Conservation (phyloP, 2,888 invertebrate genomes). For the Diplolepis rosae region DNA sequence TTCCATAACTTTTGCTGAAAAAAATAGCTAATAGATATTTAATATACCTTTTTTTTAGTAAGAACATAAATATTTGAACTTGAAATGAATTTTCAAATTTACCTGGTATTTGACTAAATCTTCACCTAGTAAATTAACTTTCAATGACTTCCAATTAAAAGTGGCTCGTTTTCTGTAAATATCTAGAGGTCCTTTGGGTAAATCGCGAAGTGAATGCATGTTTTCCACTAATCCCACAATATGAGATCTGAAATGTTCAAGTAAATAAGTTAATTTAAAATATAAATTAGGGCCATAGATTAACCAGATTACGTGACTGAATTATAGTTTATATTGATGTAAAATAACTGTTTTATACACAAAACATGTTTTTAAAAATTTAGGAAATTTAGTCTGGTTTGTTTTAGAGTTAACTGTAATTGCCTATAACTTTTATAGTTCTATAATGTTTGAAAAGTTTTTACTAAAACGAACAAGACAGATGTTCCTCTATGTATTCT, state of each 20-base stretch:
- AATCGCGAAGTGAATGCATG: constrained; percentile 79
- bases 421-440: no score
- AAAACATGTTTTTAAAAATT: no score
- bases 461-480: no score
- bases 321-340: no score
- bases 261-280: no score
- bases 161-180: constrained; percentile 85
- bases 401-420: no score
- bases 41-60: neutral
- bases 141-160: constrained; percentile 92
- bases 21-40: constrained; percentile 39
- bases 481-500: no score
- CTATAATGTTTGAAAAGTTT: no score
- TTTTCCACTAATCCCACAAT: constrained; percentile 39
- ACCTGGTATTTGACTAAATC: constrained; percentile 87
- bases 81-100: constrained; percentile 47
- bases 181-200: constrained; percentile 86
- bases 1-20: constrained; percentile 86
- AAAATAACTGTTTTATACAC: no score
- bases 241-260: constrained; percentile 28
- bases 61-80: neutral
- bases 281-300: no score
- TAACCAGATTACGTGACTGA: no score
- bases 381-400: no score
- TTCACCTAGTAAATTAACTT: constrained; percentile 86